A percentile compares a stretch with the other conserved stretches of the same genome.
These are phyloP conservation scores for Phainopepla nitens DNA, from an alignment of 2,113 vertebrate species.

Conservation along the genomic window DNA sequence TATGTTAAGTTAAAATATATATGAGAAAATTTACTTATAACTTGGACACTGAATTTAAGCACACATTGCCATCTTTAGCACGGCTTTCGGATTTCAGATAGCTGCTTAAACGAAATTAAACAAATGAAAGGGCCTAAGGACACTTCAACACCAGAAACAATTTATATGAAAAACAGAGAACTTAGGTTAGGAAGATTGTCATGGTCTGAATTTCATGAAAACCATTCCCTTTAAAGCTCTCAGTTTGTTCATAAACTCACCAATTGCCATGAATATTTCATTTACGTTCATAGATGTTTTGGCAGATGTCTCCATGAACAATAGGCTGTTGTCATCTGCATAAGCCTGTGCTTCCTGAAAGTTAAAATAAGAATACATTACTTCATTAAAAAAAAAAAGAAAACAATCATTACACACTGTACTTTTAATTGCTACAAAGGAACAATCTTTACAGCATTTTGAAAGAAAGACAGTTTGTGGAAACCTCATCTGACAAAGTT, in stretches of 20 bases:
- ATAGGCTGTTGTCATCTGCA: slow-evolving; percentile 97
- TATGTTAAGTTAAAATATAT: background rate
- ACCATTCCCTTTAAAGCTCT: background rate
- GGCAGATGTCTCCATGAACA: slow-evolving; percentile 98
- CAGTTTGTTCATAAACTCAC: slow-evolving; percentile 71
- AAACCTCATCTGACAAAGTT: background rate
- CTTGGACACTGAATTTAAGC: background rate
- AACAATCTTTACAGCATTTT: background rate
- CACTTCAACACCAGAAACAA: background rate
- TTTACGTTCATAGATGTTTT: slow-evolving; percentile 98
- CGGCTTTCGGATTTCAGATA: background rate
- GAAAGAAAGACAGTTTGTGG: background rate
- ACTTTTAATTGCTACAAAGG: background rate
- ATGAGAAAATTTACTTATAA: background rate
- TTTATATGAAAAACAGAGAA: background rate
- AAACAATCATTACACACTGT: background rate
- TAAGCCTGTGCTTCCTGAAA: slow-evolving; percentile 96
- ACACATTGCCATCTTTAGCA: background rate
- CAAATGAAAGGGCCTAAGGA: background rate
- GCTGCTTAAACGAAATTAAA: background rate
- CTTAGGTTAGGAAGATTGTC: background rate
- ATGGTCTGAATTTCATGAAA: background rate
- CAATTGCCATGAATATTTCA: slow-evolving; percentile 99
- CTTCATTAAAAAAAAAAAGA: background rate
- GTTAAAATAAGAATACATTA: background rate